Percentiles rank a stretch among this genome's conserved stretches.
phyloP scores from a whole-genome alignment of 1,140 invertebrate species.

The Metaphire vulgaris region DNA sequence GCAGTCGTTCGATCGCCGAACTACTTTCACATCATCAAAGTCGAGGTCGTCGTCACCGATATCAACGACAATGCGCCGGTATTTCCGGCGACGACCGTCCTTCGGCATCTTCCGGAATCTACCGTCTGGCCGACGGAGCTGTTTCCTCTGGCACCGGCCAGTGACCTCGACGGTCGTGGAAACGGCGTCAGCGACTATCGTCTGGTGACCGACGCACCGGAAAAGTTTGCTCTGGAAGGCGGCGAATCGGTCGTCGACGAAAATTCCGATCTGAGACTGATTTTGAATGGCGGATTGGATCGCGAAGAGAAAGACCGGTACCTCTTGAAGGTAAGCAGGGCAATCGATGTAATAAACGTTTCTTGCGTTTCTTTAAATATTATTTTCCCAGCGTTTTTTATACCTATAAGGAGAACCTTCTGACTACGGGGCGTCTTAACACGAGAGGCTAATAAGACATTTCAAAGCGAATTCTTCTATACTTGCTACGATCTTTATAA shows the following conservation, averaged over 20 bases:
- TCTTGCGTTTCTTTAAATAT: no score
- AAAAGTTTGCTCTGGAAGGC: not conserved
- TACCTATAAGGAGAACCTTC: no score
- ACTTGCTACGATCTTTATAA: no score
- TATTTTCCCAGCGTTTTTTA: no score
- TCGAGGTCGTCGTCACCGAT: conserved; percentile 63
- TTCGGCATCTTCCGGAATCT: not conserved
- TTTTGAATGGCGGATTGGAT: not conserved
- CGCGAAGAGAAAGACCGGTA: not conserved
- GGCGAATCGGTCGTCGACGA: not conserved
- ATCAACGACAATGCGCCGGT: conserved; percentile 71
- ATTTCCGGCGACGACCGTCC: conserved; percentile 61
- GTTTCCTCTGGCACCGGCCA: not conserved
- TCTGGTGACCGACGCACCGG: not conserved
- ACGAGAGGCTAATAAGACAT: no score
- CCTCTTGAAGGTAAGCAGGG: not conserved
- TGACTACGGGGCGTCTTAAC: no score
- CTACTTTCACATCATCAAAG: conserved; percentile 23
- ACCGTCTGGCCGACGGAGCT: not conserved
- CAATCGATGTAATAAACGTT: no score
- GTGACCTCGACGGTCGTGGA: not conserved
- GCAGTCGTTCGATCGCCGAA: not conserved
- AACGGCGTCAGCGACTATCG: not conserved
- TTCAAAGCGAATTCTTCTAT: no score
- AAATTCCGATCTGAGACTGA: not conserved